Percentiles rank a stretch among this genome's conserved stretches.
These are phyloP conservation scores for Lepilemur ruficaudatus DNA, from an alignment of 2,797 vertebrate species.

Conservation along the genomic window DNA sequence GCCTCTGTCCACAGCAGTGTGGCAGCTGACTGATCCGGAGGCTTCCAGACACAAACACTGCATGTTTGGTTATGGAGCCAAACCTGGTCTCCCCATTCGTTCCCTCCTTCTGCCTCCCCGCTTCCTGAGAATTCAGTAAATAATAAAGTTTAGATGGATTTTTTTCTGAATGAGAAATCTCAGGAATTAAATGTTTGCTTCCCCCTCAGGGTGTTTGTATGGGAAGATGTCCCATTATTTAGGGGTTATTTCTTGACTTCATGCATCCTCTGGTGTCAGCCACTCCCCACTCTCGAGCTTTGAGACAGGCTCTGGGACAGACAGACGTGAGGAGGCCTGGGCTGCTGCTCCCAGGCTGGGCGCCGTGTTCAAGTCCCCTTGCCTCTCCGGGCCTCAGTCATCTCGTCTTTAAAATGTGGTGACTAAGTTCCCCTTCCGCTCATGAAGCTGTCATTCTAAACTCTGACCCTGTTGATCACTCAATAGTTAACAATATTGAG, in stretches of 20 bases:
- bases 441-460: neutral
- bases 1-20: neutral
- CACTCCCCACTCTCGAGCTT: neutral
- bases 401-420: neutral
- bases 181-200: neutral
- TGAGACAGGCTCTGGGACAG: neutral
- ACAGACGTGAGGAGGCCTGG: rapidly evolving
- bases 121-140: conserved; percentile 26
- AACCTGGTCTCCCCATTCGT: neutral
- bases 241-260: neutral
- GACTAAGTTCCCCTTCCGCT: neutral
- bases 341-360: neutral
- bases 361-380: neutral
- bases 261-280: neutral
- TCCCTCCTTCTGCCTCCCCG: too few species aligned
- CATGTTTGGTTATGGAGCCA: neutral
- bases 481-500: neutral
- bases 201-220: neutral
- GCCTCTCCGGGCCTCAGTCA: neutral
- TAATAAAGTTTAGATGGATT: conserved; percentile 23
- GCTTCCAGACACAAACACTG: neutral
- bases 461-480: neutral
- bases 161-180: conserved; percentile 20
- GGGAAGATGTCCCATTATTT: neutral
- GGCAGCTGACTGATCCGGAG: neutral